phyloP scores from a whole-genome alignment of 2,888 invertebrate genomes.

The Cylloceria caligata region DNA sequence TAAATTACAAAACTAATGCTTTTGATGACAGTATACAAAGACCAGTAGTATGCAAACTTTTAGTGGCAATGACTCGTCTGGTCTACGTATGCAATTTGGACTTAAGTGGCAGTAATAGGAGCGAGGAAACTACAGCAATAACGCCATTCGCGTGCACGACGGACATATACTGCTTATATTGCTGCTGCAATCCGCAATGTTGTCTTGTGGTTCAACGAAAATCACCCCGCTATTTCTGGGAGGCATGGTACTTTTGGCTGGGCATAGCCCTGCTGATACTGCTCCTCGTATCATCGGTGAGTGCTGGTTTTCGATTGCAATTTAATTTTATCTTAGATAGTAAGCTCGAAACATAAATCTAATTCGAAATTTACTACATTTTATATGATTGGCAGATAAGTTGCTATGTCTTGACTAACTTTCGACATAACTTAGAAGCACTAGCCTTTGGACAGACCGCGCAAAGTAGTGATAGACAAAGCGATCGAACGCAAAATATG shows the following conservation, averaged over 20 bases:
- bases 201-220: slow-evolving; percentile 79
- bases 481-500: slow-evolving; percentile 68
- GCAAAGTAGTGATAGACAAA: slow-evolving; percentile 66
- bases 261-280: slow-evolving; percentile 78
- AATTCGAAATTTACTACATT: neutral
- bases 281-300: slow-evolving; percentile 79
- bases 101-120: slow-evolving; percentile 70
- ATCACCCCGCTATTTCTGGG: slow-evolving; percentile 80
- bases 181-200: slow-evolving; percentile 80
- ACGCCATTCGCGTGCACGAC: slow-evolving; percentile 76
- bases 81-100: slow-evolving; percentile 78
- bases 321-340: neutral
- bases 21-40: neutral
- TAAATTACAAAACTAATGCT: neutral
- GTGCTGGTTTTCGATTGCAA: slow-evolving; percentile 36
- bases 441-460: slow-evolving; percentile 69
- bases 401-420: slow-evolving; percentile 77
- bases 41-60: slow-evolving; percentile 35
- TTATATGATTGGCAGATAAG: slow-evolving; percentile 71
- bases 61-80: slow-evolving; percentile 74
- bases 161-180: slow-evolving; percentile 79
- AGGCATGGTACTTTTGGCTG: slow-evolving; percentile 82
- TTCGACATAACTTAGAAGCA: slow-evolving; percentile 77
- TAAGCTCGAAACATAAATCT: too few species aligned
- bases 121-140: slow-evolving; percentile 57